Evolutionary conservation across 2,797 vertebrate species (phyloP).

Genomic region (Rachycentron canadum): DNA sequence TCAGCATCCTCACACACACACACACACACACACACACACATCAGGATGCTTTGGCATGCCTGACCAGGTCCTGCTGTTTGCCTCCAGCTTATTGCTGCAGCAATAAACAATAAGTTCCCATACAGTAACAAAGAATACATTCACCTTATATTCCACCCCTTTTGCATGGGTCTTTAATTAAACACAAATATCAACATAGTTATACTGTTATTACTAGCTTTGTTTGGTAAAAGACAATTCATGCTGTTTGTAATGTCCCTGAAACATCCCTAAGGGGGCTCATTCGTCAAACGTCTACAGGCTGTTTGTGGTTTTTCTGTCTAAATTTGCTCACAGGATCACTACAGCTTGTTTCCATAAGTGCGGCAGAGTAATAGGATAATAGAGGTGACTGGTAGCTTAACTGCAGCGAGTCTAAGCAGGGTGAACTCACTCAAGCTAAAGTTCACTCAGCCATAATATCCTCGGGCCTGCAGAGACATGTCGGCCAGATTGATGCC

Average conservation of each 20-base stretch:
- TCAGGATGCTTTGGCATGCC: conserved; percentile 30
- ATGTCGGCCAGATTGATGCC: conserved; percentile 51
- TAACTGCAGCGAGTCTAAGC: conserved; percentile 34
- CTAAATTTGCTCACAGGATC: conserved; percentile 31
- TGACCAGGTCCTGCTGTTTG: conserved; percentile 43
- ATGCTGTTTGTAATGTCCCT: background rate
- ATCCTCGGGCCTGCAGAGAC: conserved; percentile 52
- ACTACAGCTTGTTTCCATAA: conserved; percentile 29
- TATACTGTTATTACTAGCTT: background rate
- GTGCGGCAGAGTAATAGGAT: conserved; percentile 59
- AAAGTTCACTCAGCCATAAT: conserved; percentile 49
- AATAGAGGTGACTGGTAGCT: conserved; percentile 53
- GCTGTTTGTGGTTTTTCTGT: conserved; percentile 1
- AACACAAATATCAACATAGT: background rate
- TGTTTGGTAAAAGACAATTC: conserved; percentile 1
- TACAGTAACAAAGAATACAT: conserved; percentile 21
- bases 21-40: background rate
- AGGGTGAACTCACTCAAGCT: conserved; percentile 41
- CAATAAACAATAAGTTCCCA: conserved; percentile 41
- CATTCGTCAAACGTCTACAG: background rate
- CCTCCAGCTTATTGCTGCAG: conserved; percentile 44
- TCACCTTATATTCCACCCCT: conserved; percentile 3
- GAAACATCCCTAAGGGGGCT: background rate
- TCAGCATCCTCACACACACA: conserved; percentile 52
- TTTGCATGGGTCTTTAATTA: conserved; percentile 2